A percentile compares a stretch with the other conserved stretches of the same genome.
These are phyloP conservation scores for Cyanoderma ruficeps DNA, from an alignment of 2,113 vertebrate genomes.

Conservation along the genomic window DNA sequence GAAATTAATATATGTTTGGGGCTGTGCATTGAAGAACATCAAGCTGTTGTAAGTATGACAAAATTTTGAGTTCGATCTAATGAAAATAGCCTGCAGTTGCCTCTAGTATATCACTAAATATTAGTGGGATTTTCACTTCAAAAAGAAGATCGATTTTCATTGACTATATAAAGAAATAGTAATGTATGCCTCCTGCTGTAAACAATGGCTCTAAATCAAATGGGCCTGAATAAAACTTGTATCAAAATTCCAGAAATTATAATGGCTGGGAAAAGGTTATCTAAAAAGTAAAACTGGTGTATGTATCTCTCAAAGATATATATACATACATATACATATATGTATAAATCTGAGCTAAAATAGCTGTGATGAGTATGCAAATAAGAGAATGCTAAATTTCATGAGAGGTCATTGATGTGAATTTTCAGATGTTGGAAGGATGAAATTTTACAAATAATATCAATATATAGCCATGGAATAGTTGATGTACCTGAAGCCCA, in stretches of 20 bases:
- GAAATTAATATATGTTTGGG: not conserved
- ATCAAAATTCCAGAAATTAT: not conserved
- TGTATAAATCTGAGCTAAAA: not conserved
- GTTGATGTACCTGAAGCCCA: not conserved
- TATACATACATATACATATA: not conserved
- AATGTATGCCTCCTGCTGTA: not conserved
- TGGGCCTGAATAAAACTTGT: not conserved
- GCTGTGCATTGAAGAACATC: not conserved
- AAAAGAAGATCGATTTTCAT: not conserved
- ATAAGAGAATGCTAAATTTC: not conserved
- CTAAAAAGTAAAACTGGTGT: not conserved
- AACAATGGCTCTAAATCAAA: not conserved
- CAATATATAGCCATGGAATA: not conserved
- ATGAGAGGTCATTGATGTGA: fast-evolving
- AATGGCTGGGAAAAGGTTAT: not conserved
- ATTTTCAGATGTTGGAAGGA: not conserved
- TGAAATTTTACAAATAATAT: not conserved
- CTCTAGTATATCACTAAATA: not conserved
- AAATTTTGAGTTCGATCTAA: not conserved
- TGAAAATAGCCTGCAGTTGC: not conserved
- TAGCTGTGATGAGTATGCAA: not conserved
- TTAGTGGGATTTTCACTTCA: not conserved
- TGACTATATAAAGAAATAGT: not conserved
- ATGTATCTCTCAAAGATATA: not conserved
- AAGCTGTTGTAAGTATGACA: not conserved